phyloP scores from a whole-genome alignment of 2,113 vertebrate species.

The Platichthys flesus region DNA sequence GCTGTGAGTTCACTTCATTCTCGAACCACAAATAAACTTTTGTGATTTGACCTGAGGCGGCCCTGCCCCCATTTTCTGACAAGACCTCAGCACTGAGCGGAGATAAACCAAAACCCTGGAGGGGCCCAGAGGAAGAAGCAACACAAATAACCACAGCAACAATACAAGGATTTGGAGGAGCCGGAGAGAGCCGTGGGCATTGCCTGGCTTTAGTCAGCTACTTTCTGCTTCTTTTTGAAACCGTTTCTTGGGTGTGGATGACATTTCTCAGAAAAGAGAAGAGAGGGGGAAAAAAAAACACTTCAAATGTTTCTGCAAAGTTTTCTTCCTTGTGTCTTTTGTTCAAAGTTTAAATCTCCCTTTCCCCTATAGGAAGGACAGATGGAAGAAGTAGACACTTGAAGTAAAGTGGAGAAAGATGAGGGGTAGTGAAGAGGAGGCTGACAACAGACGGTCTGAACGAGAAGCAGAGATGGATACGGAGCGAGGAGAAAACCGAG shows the following conservation, averaged over 20 bases:
- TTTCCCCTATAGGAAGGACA: slow-evolving; percentile 47
- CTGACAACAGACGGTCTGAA: slow-evolving; percentile 28
- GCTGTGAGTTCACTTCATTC: slow-evolving; percentile 39
- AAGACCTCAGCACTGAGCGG: slow-evolving; percentile 64
- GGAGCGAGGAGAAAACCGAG: slow-evolving; percentile 12
- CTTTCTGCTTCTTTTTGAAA: slow-evolving; percentile 74
- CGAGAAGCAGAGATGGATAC: slow-evolving; percentile 26
- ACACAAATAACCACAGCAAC: slow-evolving; percentile 74
- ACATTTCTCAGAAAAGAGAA: slow-evolving; percentile 73
- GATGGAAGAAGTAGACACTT: slow-evolving; percentile 14
- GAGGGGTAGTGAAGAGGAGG: slow-evolving; percentile 27
- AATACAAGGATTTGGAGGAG: slow-evolving; percentile 77
- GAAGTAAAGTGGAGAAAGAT: slow-evolving; percentile 44
- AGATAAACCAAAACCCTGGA: slow-evolving; percentile 72
- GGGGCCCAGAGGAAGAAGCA: slow-evolving; percentile 61
- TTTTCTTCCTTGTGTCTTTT: slow-evolving; percentile 60
- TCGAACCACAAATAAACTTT: slow-evolving; percentile 57
- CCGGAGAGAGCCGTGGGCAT: slow-evolving; percentile 67
- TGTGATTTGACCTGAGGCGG: slow-evolving; percentile 58
- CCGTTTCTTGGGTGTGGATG: slow-evolving; percentile 72
- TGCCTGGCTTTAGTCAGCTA: slow-evolving; percentile 73
- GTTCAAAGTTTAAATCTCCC: slow-evolving; percentile 68
- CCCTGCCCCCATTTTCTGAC: slow-evolving; percentile 71
- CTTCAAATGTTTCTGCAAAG: slow-evolving; percentile 73
- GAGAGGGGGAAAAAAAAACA: slow-evolving; percentile 36